Conservation (phyloP, 2,888 invertebrate genomes). For the Sarcophaga rosellei region DNA sequence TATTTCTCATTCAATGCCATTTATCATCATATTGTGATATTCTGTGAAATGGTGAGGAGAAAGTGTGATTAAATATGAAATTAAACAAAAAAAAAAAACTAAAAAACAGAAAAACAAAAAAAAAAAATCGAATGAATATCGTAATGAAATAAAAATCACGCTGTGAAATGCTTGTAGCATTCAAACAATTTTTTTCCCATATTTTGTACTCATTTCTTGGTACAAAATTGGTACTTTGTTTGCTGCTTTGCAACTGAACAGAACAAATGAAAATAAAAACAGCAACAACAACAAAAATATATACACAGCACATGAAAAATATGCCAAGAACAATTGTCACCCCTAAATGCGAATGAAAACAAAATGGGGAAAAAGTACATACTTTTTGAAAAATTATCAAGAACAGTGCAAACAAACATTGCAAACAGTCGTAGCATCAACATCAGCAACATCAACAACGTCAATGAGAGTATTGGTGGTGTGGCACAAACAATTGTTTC, state of each 20-base stretch:
- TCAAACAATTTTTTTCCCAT: no score
- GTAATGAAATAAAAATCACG: constrained; percentile 57
- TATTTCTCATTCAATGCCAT: no score
- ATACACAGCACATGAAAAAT: constrained; percentile 20
- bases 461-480: neutral
- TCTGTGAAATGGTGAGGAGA: no score
- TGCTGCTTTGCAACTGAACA: no score
- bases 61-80: no score
- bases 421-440: constrained; percentile 18
- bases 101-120: constrained; percentile 22
- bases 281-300: neutral
- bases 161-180: constrained; percentile 44
- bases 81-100: neutral
- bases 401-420: constrained; percentile 23
- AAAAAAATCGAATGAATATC: constrained; percentile 22
- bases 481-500: neutral
- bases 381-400: constrained; percentile 52
- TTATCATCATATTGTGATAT: no score
- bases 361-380: constrained; percentile 5
- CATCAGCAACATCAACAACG: neutral
- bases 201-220: neutral
- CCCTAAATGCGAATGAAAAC: neutral
- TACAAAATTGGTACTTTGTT: neutral
- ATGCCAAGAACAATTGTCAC: constrained; percentile 59
- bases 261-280: no score